Evolutionary conservation across 2,888 invertebrate genomes (phyloP).

Genomic region (Zygothrica quintamaculata): DNA sequence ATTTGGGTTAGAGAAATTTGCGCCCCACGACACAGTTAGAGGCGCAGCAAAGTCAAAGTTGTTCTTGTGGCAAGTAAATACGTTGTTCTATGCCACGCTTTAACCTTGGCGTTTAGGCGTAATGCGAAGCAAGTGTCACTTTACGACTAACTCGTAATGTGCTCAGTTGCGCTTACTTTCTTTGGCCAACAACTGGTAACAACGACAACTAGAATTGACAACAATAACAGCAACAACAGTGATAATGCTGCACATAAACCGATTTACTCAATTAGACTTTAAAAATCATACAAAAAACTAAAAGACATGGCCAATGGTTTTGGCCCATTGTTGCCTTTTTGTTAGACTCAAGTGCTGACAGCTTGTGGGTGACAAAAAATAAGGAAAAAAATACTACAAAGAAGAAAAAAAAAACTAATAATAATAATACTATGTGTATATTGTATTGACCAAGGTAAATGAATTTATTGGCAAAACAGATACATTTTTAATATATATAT

Average conservation of each 20-base stretch:
- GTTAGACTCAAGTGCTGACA: conserved; percentile 46
- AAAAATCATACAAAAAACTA: conserved; percentile 53
- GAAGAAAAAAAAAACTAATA: conserved; percentile 16
- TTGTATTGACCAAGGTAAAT: conserved; percentile 57
- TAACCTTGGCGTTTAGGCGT: conserved; percentile 76
- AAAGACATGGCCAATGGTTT: conserved; percentile 30
- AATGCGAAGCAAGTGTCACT: conserved; percentile 70
- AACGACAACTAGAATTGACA: conserved; percentile 31
- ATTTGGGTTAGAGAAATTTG: conserved; percentile 80
- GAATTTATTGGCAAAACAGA: conserved; percentile 32
- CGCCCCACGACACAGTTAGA: conserved; percentile 72
- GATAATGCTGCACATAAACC: conserved; percentile 74
- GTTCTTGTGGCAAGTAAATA: conserved; percentile 59
- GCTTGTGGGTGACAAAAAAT: conserved; percentile 46
- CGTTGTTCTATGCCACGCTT: conserved; percentile 70
- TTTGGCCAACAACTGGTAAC: conserved; percentile 44
- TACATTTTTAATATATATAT: conserved; percentile 13
- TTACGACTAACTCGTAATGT: conserved; percentile 60
- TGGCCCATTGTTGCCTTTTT: conserved; percentile 23
- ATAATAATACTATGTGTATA: conserved; percentile 15
- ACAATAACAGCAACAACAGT: conserved; percentile 41
- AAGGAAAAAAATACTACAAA: conserved; percentile 17
- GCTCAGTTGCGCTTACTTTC: conserved; percentile 78
- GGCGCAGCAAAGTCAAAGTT: conserved; percentile 46
- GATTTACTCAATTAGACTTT: conserved; percentile 76